These are phyloP conservation scores for Brachionus rotundiformis DNA, from an alignment of 1,140 invertebrate genomes.

Conservation along the genomic window DNA sequence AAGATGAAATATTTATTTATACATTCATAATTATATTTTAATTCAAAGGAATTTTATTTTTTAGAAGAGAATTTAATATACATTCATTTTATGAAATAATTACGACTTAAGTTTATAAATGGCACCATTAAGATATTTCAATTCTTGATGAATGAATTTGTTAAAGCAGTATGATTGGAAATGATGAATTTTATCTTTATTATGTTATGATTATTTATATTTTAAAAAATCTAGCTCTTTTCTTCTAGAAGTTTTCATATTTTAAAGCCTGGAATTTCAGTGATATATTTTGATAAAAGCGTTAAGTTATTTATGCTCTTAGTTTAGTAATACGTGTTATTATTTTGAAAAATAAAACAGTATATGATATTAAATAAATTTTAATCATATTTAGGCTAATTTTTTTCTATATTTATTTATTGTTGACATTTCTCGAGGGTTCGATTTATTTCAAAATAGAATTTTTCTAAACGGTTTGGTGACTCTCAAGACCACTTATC, in stretches of 20 bases:
- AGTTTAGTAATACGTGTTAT: background rate
- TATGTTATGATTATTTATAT: too few species aligned
- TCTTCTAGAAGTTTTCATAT: background rate
- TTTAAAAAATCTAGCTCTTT: background rate
- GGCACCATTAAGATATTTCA: too few species aligned
- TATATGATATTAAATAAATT: background rate
- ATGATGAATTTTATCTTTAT: too few species aligned
- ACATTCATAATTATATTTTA: too few species aligned
- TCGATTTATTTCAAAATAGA: background rate
- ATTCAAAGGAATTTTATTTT: too few species aligned
- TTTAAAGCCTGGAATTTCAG: background rate
- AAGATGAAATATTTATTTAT: too few species aligned
- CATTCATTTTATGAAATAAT: too few species aligned
- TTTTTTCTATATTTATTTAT: background rate
- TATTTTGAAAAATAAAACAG: background rate
- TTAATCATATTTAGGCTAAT: background rate
- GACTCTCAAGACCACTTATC: too few species aligned
- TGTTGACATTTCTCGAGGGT: constrained; percentile 6
- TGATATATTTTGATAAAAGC: background rate
- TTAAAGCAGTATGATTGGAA: too few species aligned
- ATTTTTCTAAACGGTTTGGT: background rate
- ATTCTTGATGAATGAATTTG: too few species aligned
- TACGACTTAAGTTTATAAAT: too few species aligned
- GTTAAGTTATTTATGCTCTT: background rate
- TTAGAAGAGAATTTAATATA: too few species aligned